Conservation (phyloP, 2,797 vertebrate species). For the Spinus olivaceus region DNA sequence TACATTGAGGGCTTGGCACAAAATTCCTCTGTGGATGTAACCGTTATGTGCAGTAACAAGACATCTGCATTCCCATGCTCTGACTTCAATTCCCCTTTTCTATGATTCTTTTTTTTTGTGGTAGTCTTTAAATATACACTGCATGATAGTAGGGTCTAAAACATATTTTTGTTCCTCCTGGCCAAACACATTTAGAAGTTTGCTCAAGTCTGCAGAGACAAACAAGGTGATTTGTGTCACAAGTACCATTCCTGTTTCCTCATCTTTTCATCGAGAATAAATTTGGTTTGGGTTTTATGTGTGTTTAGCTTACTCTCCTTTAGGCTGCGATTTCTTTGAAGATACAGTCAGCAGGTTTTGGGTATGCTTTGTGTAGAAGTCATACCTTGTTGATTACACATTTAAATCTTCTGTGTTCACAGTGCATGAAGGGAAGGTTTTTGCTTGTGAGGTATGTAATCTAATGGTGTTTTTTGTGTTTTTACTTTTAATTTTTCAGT, state of each 20-base stretch:
- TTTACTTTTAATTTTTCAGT: neutral
- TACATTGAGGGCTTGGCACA: neutral
- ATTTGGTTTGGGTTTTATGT: neutral
- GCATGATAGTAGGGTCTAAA: neutral
- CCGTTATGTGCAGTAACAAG: neutral
- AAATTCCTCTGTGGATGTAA: neutral
- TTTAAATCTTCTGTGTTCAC: neutral
- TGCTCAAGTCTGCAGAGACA: neutral
- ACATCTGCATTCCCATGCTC: neutral
- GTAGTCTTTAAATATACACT: neutral
- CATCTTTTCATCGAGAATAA: neutral
- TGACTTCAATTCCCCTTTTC: neutral
- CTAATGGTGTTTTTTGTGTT: neutral
- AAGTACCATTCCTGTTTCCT: neutral
- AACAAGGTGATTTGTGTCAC: neutral
- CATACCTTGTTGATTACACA: neutral
- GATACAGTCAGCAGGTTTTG: neutral
- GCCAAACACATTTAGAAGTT: neutral
- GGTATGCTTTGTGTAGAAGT: neutral
- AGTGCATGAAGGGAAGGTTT: neutral
- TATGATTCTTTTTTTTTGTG: fast-evolving
- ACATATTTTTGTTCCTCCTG: neutral
- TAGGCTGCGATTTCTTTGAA: neutral
- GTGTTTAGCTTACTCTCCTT: neutral
- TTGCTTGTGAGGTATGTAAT: neutral